A percentile compares a stretch with the other conserved stretches of the same genome.
phyloP scores from a whole-genome alignment of 2,113 vertebrate species.

The Setophaga coronata region DNA sequence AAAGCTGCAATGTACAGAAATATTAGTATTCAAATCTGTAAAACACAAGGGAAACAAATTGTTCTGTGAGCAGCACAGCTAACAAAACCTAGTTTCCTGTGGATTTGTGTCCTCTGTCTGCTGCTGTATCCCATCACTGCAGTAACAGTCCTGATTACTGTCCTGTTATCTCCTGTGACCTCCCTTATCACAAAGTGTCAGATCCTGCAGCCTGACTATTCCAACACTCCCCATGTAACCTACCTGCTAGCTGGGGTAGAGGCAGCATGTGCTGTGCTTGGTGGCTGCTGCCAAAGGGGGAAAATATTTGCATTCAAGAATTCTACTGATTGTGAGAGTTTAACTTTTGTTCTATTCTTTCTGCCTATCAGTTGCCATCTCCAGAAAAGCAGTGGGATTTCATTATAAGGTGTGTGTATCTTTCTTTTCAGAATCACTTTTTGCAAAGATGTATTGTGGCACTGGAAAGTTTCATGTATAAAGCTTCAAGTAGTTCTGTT shows the following conservation, averaged over 20 bases:
- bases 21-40: slow-evolving; percentile 32
- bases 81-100: not conserved
- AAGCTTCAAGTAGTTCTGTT: not conserved
- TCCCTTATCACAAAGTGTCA: not conserved
- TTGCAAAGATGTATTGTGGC: not conserved
- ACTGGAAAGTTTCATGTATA: not conserved
- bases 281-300: not conserved
- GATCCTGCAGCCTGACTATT: not conserved
- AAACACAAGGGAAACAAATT: slow-evolving; percentile 39
- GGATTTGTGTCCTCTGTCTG: not conserved
- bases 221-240: not conserved
- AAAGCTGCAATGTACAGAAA: slow-evolving; percentile 34
- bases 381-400: not conserved
- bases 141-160: not conserved
- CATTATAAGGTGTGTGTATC: not conserved
- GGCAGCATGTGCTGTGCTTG: not conserved
- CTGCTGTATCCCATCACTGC: not conserved
- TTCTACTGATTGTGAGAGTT: not conserved
- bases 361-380: not conserved
- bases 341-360: not conserved
- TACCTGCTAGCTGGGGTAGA: not conserved
- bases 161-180: not conserved
- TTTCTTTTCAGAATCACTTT: not conserved
- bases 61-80: not conserved
- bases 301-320: not conserved